phyloP scores from a whole-genome alignment of 2,113 vertebrate genomes.

The Anthoscopus minutus region DNA sequence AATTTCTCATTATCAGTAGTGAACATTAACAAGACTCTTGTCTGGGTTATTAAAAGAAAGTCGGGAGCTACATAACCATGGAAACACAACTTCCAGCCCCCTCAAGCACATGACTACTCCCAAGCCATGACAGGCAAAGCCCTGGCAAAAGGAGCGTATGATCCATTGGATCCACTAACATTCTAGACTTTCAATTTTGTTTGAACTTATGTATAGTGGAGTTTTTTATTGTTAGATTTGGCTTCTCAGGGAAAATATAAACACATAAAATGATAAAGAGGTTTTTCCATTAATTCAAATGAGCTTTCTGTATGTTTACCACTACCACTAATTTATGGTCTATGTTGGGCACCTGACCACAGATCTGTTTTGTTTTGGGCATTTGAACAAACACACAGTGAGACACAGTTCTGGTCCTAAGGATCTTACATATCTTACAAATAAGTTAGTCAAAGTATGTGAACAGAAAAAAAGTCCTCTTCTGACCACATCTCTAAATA shows the following conservation, averaged over 20 bases:
- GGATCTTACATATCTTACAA: neutral
- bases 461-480: neutral
- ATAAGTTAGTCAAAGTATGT: neutral
- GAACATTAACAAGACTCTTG: constrained; percentile 32
- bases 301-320: neutral
- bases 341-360: neutral
- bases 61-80: constrained; percentile 33
- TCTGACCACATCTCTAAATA: neutral
- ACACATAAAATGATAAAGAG: neutral
- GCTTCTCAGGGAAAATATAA: neutral
- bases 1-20: neutral
- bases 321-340: neutral
- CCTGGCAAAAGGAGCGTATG: neutral
- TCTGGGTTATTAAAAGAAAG: constrained; percentile 53
- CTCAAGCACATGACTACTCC: constrained; percentile 24
- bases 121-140: neutral
- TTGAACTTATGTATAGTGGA: neutral
- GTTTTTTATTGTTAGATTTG: neutral
- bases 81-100: constrained; percentile 41
- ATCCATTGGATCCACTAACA: neutral
- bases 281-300: neutral
- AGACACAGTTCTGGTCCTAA: neutral
- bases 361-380: neutral
- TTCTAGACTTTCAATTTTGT: neutral
- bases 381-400: neutral